Evolutionary conservation across 2,113 vertebrate genomes (phyloP).

Genomic region (Dasyurus viverrinus): DNA sequence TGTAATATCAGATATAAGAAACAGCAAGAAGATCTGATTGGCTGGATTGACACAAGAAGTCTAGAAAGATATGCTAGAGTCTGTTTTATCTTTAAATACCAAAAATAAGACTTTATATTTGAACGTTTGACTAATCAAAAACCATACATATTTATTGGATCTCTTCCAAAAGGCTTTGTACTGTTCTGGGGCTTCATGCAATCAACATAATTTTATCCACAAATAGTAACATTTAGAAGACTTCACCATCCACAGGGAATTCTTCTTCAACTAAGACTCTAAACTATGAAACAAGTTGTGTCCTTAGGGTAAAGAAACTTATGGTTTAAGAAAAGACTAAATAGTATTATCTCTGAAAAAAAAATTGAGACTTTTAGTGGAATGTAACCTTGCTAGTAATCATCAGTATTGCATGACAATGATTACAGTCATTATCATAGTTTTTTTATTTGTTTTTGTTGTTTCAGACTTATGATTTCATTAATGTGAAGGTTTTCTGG

Average conservation of each 20-base stretch:
- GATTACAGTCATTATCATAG: background rate
- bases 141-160: background rate
- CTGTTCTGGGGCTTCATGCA: background rate
- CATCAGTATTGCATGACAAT: background rate
- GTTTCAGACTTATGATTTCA: background rate
- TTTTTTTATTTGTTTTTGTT: background rate
- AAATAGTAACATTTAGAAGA: background rate
- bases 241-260: background rate
- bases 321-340: background rate
- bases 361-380: background rate
- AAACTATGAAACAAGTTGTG: background rate
- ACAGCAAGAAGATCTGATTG: background rate
- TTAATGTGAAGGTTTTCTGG: too few relatives aligned
- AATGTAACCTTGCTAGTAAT: background rate
- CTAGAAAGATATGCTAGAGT: background rate
- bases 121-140: background rate
- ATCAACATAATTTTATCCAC: background rate
- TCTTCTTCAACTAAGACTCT: background rate
- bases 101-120: background rate
- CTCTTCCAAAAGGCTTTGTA: background rate
- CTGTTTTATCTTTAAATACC: background rate
- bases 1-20: background rate
- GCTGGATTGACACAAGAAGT: background rate
- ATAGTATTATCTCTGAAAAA: background rate
- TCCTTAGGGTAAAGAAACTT: background rate